A percentile compares a stretch with the other conserved stretches of the same genome.
These are phyloP conservation scores for Spea bombifrons DNA, from an alignment of 2,113 vertebrate genomes.

Conservation along the genomic window DNA sequence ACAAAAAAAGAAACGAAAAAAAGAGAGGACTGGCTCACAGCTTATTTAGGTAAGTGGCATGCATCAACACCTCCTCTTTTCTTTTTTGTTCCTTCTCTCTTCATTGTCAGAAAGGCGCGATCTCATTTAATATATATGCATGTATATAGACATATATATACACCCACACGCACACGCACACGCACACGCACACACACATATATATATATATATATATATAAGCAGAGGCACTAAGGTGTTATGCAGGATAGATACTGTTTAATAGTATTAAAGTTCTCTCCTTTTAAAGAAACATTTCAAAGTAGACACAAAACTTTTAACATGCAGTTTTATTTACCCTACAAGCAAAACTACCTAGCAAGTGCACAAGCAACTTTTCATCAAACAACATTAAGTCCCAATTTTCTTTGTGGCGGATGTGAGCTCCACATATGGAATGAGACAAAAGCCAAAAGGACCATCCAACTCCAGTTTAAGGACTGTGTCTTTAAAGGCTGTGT, in stretches of 20 bases:
- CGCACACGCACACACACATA: too few species aligned
- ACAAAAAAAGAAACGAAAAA: background rate
- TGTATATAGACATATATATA: too few species aligned
- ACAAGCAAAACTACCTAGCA: background rate
- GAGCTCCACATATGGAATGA: background rate
- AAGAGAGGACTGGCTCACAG: background rate
- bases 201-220: too few species aligned
- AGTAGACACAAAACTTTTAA: conserved; percentile 6
- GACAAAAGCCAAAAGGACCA: conserved; percentile 22
- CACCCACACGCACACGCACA: too few species aligned
- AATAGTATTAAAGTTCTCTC: too few species aligned
- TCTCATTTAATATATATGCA: too few species aligned
- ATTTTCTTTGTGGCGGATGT: background rate
- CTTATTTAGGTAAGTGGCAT: conserved; percentile 32
- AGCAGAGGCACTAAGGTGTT: too few species aligned
- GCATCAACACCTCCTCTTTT: background rate
- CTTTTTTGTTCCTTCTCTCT: background rate
- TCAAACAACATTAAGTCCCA: background rate
- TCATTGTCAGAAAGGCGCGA: background rate
- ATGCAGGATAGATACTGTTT: too few species aligned
- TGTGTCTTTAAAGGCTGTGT: conserved; percentile 47
- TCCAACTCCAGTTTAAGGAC: conserved; percentile 21
- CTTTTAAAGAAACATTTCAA: background rate
- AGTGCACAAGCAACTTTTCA: too few species aligned
- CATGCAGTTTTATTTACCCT: background rate